Base-by-base conservation (phyloP, 2,888 invertebrate genomes). In the Ptilodon capucinus region DNA sequence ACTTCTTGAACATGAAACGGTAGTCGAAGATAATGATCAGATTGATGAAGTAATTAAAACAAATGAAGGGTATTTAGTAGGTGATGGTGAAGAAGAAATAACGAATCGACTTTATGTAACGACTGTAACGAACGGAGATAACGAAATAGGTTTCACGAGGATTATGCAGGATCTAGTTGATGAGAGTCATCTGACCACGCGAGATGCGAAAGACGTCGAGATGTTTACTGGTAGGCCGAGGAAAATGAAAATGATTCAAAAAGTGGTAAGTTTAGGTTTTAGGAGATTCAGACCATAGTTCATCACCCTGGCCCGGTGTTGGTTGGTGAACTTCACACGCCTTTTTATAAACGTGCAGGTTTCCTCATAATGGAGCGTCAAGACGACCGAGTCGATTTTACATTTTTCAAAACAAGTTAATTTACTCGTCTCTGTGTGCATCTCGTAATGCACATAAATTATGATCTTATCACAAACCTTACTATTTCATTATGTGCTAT, bases 121-220 rank as follows among this genome's bases (percentile, higher is more conserved):
- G 36, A 67, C 51, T 5, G 45, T 38, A 21, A 19, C 28, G 28
- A 51, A 47, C 45, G 47, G 64, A 40, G 44, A 58, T 36, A 48
- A 61, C 11, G 46, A 63, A 38, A 44, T 54, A 32, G 53, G 61
- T 14, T 13, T 50, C 18, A 55, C 57, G 1, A 74, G 64, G 28
- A 44, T 73, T 14, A 59, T 79, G 1, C 74, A 70, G 34, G 84
- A 86, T 72, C 52, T 75, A 16, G 64, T 81, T 4, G 73, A 79
- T 54, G 80, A 79, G 41, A 76, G 74, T 25, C 76, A 82, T 30
- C 47, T 81, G 16, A 76, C 74, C 5, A 76, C 74, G 0, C 77
- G 63, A 38, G 60, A 71, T 42, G 56, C 60, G 18, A 70, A 70
- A 4, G 79, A 86, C 21, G 80, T 84, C 1, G 83, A 83, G 64